phyloP scores from a whole-genome alignment of 2,113 vertebrate species.

The Sorex fumeus region DNA sequence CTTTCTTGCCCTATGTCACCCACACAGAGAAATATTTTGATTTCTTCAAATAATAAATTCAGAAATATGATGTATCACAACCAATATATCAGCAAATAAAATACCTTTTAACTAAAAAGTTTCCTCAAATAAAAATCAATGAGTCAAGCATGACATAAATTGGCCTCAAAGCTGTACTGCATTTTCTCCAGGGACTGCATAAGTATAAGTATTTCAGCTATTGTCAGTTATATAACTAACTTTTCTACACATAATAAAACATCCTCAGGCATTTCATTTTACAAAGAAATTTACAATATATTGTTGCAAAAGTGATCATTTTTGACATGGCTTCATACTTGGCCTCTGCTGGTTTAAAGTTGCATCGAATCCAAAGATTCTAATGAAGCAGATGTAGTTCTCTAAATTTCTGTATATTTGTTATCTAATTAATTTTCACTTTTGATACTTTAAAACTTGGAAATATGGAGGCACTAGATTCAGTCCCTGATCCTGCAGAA shows the following conservation, averaged over 20 bases:
- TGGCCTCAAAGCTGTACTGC: neutral
- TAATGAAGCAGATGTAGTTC: neutral
- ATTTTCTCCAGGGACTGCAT: neutral
- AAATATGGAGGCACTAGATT: neutral
- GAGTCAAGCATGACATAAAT: slow-evolving; percentile 63
- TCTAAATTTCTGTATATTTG: neutral
- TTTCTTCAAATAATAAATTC: slow-evolving; percentile 10
- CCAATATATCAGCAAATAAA: slow-evolving; percentile 37
- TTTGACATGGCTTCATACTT: slow-evolving; percentile 38
- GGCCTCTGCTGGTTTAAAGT: slow-evolving; percentile 18
- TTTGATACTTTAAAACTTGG: slow-evolving; percentile 29
- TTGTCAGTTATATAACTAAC: slow-evolving; percentile 67
- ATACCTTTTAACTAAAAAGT: slow-evolving; percentile 51
- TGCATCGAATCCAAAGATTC: neutral
- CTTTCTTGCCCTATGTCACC: neutral
- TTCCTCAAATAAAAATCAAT: slow-evolving; percentile 42
- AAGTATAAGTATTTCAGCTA: slow-evolving; percentile 12
- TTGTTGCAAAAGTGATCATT: neutral
- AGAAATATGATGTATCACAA: slow-evolving; percentile 30
- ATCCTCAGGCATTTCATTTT: slow-evolving; percentile 46
- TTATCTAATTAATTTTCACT: neutral
- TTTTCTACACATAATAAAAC: slow-evolving; percentile 51
- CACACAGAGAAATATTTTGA: slow-evolving; percentile 49
- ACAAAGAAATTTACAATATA: slow-evolving; percentile 30
- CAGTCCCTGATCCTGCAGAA: too few species aligned